Conservation (phyloP, 2,888 invertebrate genomes). For the Himalopsyche anomala region DNA sequence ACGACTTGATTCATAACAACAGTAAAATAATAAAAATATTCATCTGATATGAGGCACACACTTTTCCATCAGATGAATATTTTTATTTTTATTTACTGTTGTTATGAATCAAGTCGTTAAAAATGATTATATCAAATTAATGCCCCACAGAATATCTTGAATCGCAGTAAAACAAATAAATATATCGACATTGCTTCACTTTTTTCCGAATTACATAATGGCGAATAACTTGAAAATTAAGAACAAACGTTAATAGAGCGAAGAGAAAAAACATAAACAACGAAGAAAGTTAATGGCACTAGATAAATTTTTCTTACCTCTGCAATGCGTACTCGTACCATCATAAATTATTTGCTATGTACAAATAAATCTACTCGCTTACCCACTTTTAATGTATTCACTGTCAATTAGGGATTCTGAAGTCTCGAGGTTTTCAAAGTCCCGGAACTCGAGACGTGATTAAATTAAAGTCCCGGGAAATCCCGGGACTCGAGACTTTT, state of each 20-base stretch:
- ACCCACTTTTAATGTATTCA: too few relatives aligned
- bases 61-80: not conserved
- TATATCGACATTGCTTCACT: not conserved
- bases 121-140: slow-evolving; percentile 12
- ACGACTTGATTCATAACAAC: not conserved
- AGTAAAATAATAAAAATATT: not conserved
- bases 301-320: not conserved
- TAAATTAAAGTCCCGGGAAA: too few relatives aligned
- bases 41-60: too few relatives aligned
- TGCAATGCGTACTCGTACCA: not conserved
- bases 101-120: not conserved
- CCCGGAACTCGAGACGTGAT: too few relatives aligned
- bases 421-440: too few relatives aligned
- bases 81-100: not conserved
- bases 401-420: too few relatives aligned
- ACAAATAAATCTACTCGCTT: too few relatives aligned
- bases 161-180: not conserved
- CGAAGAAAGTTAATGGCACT: not conserved
- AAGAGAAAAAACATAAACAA: not conserved
- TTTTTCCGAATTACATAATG: not conserved
- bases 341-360: too few relatives aligned
- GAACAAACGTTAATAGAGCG: not conserved
- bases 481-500: too few relatives aligned
- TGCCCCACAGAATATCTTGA: not conserved
- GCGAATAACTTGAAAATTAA: too few relatives aligned